Percentiles rank a stretch among this genome's conserved stretches.
Evolutionary conservation across 2,113 vertebrate species (phyloP).

Genomic region (Thalassoma bifasciatum): DNA sequence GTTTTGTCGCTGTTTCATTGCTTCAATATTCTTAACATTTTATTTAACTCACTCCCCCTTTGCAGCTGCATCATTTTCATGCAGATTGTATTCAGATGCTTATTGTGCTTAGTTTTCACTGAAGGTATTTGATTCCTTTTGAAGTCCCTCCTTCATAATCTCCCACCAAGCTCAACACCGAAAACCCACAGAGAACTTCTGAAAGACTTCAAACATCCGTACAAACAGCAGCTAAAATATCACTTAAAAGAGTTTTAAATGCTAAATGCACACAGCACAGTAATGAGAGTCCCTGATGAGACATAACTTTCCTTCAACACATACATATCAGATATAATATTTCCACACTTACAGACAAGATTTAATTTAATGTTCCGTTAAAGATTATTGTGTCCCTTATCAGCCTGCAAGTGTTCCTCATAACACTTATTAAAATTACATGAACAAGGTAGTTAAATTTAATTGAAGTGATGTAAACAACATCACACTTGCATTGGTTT

Average conservation of each 20-base stretch:
- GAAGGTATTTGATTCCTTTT: slow-evolving; percentile 9
- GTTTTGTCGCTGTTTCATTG: background rate
- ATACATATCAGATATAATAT: background rate
- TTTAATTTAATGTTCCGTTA: slow-evolving; percentile 1
- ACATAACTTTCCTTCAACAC: background rate
- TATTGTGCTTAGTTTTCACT: background rate
- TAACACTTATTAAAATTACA: slow-evolving; percentile 42
- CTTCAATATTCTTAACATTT: background rate
- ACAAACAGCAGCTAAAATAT: background rate
- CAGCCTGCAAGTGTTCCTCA: slow-evolving; percentile 4
- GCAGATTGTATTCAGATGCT: background rate
- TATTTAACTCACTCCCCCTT: background rate
- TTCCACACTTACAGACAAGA: background rate
- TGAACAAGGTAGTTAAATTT: slow-evolving; percentile 35
- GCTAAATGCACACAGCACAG: background rate
- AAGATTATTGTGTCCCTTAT: background rate
- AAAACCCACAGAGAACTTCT: background rate
- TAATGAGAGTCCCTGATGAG: background rate
- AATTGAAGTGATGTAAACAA: slow-evolving; percentile 4
- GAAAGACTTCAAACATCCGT: background rate
- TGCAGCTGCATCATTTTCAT: background rate
- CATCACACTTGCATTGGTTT: background rate
- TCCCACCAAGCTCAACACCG: background rate
- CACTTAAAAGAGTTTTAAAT: background rate
- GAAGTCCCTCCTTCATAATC: background rate